Evolutionary conservation across 2,888 invertebrate species (phyloP).

Genomic region (Tanypteryx hageni): DNA sequence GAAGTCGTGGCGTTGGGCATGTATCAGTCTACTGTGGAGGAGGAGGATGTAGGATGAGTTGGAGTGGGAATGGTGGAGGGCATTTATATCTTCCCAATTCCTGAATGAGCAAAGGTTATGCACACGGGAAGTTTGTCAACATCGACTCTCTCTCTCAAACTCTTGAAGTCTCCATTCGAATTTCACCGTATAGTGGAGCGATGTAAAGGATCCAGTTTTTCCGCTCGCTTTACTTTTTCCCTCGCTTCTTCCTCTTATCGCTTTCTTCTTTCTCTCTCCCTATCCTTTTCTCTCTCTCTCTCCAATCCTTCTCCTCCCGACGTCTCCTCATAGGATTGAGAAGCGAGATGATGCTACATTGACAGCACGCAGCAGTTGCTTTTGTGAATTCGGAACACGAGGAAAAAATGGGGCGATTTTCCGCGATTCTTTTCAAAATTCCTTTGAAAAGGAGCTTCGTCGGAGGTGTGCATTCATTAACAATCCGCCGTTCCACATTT

Average conservation of each 20-base stretch:
- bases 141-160: neutral
- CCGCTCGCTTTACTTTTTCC: too few species aligned
- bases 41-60: too few species aligned
- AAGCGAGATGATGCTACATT: neutral
- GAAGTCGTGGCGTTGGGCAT: too few species aligned
- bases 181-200: neutral
- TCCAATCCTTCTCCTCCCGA: neutral
- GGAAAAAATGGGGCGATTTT: conserved; percentile 9
- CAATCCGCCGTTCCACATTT: neutral
- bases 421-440: neutral
- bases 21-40: too few species aligned
- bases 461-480: conserved; percentile 19
- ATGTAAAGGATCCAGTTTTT: conserved; percentile 32
- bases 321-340: neutral
- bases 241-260: too few species aligned
- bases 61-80: too few species aligned
- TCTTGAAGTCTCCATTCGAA: conserved; percentile 13
- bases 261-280: neutral
- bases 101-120: conserved; percentile 16
- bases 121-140: conserved; percentile 12
- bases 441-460: conserved; percentile 3
- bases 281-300: neutral
- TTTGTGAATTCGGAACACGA: conserved; percentile 29
- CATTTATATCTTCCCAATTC: neutral
- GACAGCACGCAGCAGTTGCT: neutral